Percentiles rank a stretch among this genome's conserved stretches.
Evolutionary conservation across 1,140 invertebrate genomes (phyloP).

Genomic region (Homarus americanus): DNA sequence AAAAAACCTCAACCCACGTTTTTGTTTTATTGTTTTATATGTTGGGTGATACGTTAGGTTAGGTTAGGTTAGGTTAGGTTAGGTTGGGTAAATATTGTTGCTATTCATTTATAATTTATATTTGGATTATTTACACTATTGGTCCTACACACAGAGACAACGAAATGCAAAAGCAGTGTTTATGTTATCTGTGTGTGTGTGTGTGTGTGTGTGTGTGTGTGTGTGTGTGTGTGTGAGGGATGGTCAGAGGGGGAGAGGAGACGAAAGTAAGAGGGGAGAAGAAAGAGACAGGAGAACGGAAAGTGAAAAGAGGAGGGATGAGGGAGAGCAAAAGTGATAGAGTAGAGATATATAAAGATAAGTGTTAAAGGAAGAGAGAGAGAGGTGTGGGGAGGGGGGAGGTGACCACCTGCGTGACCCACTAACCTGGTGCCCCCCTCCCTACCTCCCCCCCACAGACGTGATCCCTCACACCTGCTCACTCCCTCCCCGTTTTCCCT

Average conservation of each 20-base stretch:
- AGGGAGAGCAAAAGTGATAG: neutral
- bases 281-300: neutral
- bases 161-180: too few species aligned
- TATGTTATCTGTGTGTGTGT: too few species aligned
- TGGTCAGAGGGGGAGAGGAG: neutral
- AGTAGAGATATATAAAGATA: neutral
- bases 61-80: too few species aligned
- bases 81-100: too few species aligned
- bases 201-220: too few species aligned
- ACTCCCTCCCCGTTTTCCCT: neutral
- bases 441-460: neutral
- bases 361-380: neutral
- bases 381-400: neutral
- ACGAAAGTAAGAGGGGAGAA: neutral
- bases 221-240: neutral
- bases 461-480: neutral
- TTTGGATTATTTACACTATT: too few species aligned
- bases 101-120: too few species aligned
- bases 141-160: too few species aligned
- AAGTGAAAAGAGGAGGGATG: neutral
- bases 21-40: too few species aligned
- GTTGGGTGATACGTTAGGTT: too few species aligned
- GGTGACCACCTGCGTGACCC: neutral
- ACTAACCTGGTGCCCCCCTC: neutral
- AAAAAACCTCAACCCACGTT: too few species aligned